phyloP scores from a whole-genome alignment of 2,113 vertebrate species.

The Sisor rabdophorus region DNA sequence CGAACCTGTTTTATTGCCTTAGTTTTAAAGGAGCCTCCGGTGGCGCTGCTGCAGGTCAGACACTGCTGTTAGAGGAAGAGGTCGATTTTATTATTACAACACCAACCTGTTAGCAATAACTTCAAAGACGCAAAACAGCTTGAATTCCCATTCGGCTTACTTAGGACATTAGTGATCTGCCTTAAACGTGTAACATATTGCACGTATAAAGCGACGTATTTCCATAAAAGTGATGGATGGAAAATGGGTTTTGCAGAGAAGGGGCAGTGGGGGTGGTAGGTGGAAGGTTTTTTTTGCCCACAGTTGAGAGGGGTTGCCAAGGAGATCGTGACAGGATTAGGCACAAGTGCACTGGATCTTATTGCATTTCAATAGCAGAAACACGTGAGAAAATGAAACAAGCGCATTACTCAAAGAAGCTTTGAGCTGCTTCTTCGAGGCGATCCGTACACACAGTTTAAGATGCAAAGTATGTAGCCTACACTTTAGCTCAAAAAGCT shows the following conservation, averaged over 20 bases:
- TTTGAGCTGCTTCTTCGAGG: constrained; percentile 50
- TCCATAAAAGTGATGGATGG: constrained; percentile 44
- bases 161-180: constrained; percentile 50
- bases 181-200: constrained; percentile 47
- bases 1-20: constrained; percentile 32
- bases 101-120: constrained; percentile 61
- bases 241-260: constrained; percentile 31
- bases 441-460: constrained; percentile 33
- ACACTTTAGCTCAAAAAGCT: background rate
- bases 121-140: constrained; percentile 59
- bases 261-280: constrained; percentile 4
- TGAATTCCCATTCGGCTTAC: constrained; percentile 52
- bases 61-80: constrained; percentile 44
- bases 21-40: constrained; percentile 34
- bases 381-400: constrained; percentile 75
- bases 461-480: constrained; percentile 12
- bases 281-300: constrained; percentile 43
- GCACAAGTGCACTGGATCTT: constrained; percentile 74
- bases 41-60: constrained; percentile 38
- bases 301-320: constrained; percentile 66
- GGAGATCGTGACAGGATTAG: constrained; percentile 78
- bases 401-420: constrained; percentile 57
- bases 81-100: constrained; percentile 62
- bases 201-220: constrained; percentile 55
- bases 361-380: constrained; percentile 69